A percentile compares a stretch with the other conserved stretches of the same genome.
Conservation (phyloP, 2,797 vertebrate genomes). For the Sparidentex hasta region DNA sequence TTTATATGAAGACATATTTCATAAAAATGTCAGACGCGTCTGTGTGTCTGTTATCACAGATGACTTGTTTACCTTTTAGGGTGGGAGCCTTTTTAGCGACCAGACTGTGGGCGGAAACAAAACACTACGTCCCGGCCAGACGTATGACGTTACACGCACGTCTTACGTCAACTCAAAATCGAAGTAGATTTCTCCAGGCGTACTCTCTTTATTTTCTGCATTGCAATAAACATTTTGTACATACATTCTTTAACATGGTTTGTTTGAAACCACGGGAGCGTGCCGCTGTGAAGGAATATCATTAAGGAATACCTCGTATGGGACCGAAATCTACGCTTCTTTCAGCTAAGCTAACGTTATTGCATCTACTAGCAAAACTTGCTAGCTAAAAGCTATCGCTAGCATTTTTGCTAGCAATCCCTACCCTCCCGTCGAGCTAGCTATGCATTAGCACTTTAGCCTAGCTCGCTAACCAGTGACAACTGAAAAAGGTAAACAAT, state of each 20-base stretch:
- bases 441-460: slow-evolving; percentile 77
- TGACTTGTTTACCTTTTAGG: neutral
- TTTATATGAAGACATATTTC: neutral
- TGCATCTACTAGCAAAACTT: slow-evolving; percentile 81
- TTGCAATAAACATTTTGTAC: slow-evolving; percentile 78
- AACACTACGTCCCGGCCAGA: slow-evolving; percentile 52
- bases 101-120: slow-evolving; percentile 55
- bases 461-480: slow-evolving; percentile 78
- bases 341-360: slow-evolving; percentile 74
- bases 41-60: too few relatives aligned
- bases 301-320: slow-evolving; percentile 49
- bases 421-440: slow-evolving; percentile 70
- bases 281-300: slow-evolving; percentile 46
- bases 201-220: slow-evolving; percentile 82
- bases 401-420: slow-evolving; percentile 55
- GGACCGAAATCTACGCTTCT: slow-evolving; percentile 68
- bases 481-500: slow-evolving; percentile 85
- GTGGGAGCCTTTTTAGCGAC: slow-evolving; percentile 7
- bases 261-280: slow-evolving; percentile 44
- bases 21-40: too few relatives aligned
- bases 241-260: slow-evolving; percentile 64
- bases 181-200: slow-evolving; percentile 84
- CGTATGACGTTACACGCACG: slow-evolving; percentile 74
- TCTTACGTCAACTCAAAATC: slow-evolving; percentile 85
- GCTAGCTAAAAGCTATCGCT: slow-evolving; percentile 76